Evolutionary conservation across 2,888 invertebrate genomes (phyloP), one percentile per base, ranked within the genome.

Genomic region (Xanthia togata): DNA sequence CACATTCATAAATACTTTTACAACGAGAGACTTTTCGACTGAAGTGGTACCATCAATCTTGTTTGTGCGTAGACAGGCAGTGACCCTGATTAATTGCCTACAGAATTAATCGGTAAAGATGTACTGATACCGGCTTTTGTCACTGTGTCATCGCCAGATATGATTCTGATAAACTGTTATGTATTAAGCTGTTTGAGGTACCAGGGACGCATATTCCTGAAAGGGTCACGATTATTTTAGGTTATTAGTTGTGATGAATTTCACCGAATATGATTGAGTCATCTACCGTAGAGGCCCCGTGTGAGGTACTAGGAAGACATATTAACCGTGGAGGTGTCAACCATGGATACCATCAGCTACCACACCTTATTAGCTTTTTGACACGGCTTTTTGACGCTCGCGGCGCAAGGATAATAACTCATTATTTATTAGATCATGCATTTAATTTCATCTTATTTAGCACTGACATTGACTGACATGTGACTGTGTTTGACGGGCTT

Each of bases 51-150:
- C 65, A 82, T 85, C 70, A 82, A 79, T 88, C 81, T 86, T 74
- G 65, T 75, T 74, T 70, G 47, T 63, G 64, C 71, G 68, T 63
- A 71, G 80, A 83, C 80, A 77, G 76, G 69, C 63, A 79, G 78
- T 73, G 73, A 68, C 77, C 76, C 67, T 89, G 88, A 89, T 88
- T 86, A 89, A 90, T 90, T 82, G 79, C 70, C 76, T 59, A 65
- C 73, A 79, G 71, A 84, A 90, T 88, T 86, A 88, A 90, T 89
- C 78, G 80, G 73, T 70, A 65, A 80, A 72, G 78, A 80, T 82
- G 71, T 76, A 72, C 60, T 35, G 71, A 78, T 59, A 73, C 70
- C 9, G 38, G 73, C 81, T 76, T 81, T 84, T 87, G 88, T 87
- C 67, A 68, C 31, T 76, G 53, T 71, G 89, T 87, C 89, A 76